phyloP scores from a whole-genome alignment of 2,113 vertebrate genomes.

The Vulpes ferrilata region DNA sequence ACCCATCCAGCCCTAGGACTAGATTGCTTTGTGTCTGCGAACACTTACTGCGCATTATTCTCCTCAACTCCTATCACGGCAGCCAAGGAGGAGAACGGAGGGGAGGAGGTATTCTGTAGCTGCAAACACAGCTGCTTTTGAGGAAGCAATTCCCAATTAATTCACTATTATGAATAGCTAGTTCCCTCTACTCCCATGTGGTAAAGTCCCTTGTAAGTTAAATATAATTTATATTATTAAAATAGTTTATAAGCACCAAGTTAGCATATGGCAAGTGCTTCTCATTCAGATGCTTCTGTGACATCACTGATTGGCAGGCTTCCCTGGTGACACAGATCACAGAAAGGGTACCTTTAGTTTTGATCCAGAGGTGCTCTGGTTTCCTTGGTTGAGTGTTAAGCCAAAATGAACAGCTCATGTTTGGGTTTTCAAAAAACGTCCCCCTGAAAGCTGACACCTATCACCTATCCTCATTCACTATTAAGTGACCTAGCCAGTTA shows the following conservation, averaged over 20 bases:
- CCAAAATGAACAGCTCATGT: neutral
- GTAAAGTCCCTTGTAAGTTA: constrained; percentile 40
- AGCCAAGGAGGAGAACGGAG: neutral
- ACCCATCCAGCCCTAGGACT: constrained; percentile 19
- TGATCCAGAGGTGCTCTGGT: neutral
- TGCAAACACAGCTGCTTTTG: constrained; percentile 60
- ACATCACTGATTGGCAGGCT: neutral
- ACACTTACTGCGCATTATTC: neutral
- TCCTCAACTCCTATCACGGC: neutral
- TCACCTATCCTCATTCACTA: neutral
- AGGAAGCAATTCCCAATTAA: constrained; percentile 64
- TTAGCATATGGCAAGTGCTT: constrained; percentile 17
- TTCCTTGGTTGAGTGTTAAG: neutral
- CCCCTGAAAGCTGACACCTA: neutral
- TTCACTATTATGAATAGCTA: constrained; percentile 23
- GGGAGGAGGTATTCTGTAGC: neutral
- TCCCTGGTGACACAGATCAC: neutral
- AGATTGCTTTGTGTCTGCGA: constrained; percentile 64
- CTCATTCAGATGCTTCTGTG: neutral
- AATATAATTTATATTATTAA: constrained; percentile 53
- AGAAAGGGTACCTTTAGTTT: neutral
- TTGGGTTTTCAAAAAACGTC: neutral
- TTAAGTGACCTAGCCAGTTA: neutral
- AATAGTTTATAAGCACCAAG: constrained; percentile 30
- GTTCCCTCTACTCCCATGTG: neutral